A percentile compares a stretch with the other conserved stretches of the same genome.
phyloP scores from a whole-genome alignment of 2,797 vertebrate genomes.

The Hafferia zeledoni region DNA sequence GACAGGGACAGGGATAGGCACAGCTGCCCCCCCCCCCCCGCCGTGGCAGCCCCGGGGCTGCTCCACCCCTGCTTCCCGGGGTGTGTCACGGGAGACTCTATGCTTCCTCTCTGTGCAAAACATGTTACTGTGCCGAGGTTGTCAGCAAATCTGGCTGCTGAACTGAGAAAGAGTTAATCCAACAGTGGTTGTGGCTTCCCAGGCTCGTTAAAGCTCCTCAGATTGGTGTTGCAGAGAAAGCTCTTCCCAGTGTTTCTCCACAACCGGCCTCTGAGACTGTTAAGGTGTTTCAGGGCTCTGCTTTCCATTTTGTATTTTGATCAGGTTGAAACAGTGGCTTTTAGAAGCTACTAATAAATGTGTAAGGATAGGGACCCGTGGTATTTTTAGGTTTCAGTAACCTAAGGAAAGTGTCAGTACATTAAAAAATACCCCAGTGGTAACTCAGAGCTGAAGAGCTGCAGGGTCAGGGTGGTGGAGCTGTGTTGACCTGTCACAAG shows the following conservation, averaged over 20 bases:
- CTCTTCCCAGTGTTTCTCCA: background rate
- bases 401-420: background rate
- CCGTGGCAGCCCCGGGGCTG: background rate
- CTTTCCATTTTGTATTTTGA: background rate
- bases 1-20: background rate
- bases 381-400: background rate
- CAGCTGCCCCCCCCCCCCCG: background rate
- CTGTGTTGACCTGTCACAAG: background rate
- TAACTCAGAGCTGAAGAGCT: background rate
- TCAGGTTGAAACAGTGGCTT: background rate
- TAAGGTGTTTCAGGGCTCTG: background rate
- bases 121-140: background rate
- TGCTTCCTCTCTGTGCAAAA: background rate
- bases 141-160: background rate
- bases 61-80: background rate
- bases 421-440: accelerated
- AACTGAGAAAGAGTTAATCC: background rate
- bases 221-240: background rate
- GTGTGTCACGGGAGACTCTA: background rate
- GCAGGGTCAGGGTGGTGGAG: background rate
- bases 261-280: background rate
- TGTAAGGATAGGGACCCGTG: background rate
- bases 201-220: background rate
- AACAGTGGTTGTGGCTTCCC: background rate
- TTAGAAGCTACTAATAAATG: background rate